These are phyloP conservation scores for Gisinianus flammeolus DNA, from an alignment of 2,888 invertebrate genomes.

Conservation along the genomic window DNA sequence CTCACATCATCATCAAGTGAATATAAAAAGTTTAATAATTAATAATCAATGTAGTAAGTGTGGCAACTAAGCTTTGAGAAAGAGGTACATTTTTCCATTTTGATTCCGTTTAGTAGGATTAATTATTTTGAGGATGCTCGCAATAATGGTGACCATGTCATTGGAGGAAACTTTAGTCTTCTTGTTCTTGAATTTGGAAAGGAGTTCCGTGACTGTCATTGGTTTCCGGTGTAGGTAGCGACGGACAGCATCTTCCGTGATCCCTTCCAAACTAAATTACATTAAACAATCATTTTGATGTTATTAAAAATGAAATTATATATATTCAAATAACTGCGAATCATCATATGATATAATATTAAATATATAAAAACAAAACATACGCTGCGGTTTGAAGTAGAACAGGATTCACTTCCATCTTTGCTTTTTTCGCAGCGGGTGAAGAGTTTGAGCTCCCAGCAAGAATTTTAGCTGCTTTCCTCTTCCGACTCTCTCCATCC, in stretches of 20 bases:
- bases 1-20: too few relatives aligned
- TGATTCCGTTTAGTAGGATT: conserved; percentile 91
- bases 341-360: neutral
- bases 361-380: conserved; percentile 27
- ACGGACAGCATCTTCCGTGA: conserved; percentile 92
- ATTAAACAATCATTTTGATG: neutral
- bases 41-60: neutral
- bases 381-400: conserved; percentile 61
- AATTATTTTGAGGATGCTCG: conserved; percentile 90
- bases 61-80: conserved; percentile 39
- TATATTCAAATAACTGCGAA: neutral
- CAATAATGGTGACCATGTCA: conserved; percentile 90
- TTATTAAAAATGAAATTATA: neutral
- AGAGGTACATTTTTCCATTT: conserved; percentile 93
- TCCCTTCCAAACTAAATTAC: conserved; percentile 76
- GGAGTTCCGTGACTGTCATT: conserved; percentile 94
- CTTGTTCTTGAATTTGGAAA: conserved; percentile 94
- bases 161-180: conserved; percentile 89
- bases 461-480: conserved; percentile 50
- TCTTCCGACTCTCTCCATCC: conserved; percentile 39
- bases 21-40: too few relatives aligned
- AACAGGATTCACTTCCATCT: conserved; percentile 64
- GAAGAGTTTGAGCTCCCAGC: conserved; percentile 23
- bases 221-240: conserved; percentile 95
- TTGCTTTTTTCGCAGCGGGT: conserved; percentile 66